Base-by-base conservation (phyloP, 2,113 vertebrate species). In the Lichenostomus cassidix region DNA sequence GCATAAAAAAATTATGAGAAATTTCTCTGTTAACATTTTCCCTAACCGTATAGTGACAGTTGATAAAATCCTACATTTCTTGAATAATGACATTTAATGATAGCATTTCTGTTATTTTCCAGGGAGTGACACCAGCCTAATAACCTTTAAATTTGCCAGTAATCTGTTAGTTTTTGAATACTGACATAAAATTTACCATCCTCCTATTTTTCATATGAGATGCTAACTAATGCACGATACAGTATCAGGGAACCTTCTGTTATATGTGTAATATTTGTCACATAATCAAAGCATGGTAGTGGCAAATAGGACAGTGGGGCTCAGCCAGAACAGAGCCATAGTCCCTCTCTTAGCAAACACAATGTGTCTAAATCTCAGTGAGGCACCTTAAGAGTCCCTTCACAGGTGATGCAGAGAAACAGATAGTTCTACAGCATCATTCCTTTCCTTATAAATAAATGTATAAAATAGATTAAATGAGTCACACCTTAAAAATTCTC, bases 371-470 rank as follows among this genome's bases (percentile, higher is more conserved):
- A 79, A 80, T 86, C 55, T 71, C 65, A 64, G 44, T 39, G 73
- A 87, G 58, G 90, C 65, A 85, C 60, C 65, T 79, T 80, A 94
- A 95, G 7, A 84, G 21, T 63, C 31, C 24, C 47, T 91, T 92
- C 70, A 47, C 9, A 82, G 60, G 7, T 82, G 79, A 78, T 60
- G 31, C 35, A 65, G 39, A 74, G 73, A 89, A 96, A 70, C 59
- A 70, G 94, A 62, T 70, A 88, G 55, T 74, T 86, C 60, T 69
- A 70, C 50, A 77, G 15, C 50, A 86, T 44, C 67, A 77, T 92
- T 85, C 39, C 83, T 67, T 89, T 74, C 92, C 96, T 96, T 96
- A 96, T 94, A 95, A 95, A 97, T 97, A 97, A 96, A 97, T 96
- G 90, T 90, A 94, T 95, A 95, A 96, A 94, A 96, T 47, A 92